Conservation (phyloP, 2,113 vertebrate species). For the Synchiropus splendidus region DNA sequence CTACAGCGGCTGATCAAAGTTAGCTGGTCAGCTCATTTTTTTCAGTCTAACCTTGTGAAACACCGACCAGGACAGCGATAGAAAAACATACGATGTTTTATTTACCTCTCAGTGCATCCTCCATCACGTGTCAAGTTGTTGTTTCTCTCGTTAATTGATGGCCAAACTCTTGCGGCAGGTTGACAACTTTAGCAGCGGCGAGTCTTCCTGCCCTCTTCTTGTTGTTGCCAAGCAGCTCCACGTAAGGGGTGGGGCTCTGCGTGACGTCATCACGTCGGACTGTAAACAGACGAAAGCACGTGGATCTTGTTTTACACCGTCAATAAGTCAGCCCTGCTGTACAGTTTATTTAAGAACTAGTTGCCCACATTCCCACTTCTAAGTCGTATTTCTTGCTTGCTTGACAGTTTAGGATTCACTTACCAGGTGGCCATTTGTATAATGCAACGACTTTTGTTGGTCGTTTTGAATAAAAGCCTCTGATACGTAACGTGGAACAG, state of each 20-base stretch:
- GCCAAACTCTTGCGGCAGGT: conserved; percentile 19
- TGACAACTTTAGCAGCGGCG: conserved; percentile 23
- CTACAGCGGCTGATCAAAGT: conserved; percentile 9
- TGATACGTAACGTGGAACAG: too few species aligned
- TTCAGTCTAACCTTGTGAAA: conserved; percentile 5
- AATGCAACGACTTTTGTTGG: too few species aligned
- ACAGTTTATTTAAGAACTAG: too few species aligned
- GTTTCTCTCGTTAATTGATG: conserved; percentile 15
- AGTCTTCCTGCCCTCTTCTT: conserved; percentile 42
- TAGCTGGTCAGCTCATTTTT: conserved; percentile 47
- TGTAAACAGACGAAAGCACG: conserved; percentile 65
- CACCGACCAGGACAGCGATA: not conserved
- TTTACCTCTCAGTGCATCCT: conserved; percentile 59
- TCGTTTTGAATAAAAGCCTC: too few species aligned
- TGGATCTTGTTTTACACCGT: conserved; percentile 26
- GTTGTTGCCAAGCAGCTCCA: conserved; percentile 49
- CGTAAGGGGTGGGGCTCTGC: conserved; percentile 47
- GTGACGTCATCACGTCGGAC: conserved; percentile 56
- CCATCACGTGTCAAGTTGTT: conserved; percentile 42
- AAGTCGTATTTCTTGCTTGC: too few species aligned
- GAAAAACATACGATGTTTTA: not conserved
- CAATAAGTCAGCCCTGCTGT: too few species aligned
- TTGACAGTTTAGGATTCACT: too few species aligned
- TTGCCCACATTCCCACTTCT: too few species aligned
- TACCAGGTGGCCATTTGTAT: too few species aligned